Evolutionary conservation across 2,888 invertebrate genomes (phyloP), one percentile per base, ranked within the genome.

Genomic region (Hipparchia semele): DNA sequence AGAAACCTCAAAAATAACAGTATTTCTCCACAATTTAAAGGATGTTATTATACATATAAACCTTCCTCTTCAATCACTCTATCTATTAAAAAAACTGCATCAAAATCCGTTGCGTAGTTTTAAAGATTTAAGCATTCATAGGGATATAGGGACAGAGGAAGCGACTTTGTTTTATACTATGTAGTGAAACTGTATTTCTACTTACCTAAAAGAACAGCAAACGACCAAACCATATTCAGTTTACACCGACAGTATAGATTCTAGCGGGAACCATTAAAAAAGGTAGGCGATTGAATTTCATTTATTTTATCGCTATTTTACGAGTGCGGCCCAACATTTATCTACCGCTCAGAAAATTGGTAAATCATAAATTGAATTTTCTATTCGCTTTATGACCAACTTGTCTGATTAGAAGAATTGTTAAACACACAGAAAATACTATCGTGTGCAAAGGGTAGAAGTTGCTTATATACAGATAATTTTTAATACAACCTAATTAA

Each of bases 311-410:
- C 79, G 79, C 74, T 73, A 39, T 73, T 87, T 87, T 87, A 87
- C 83, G 87, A 83, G 76, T 81, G 73, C 68, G 76, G 79, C 77
- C 80, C 79, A 74, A 75, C 80, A 79, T 84, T 85, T 86, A 86
- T 87, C 83, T 83, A 80, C 75, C 77, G 81, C 80, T 82, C 79
- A 82, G 83, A 84, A 86, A 86, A 86, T 87, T 87, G 85, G 79
- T 83, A 83, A 85, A 83, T 83, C 85, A 83, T 86, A 87, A 86
- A 87, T 85, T 85, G 82, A 78, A 82, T 84, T 83, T 84, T 82
- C 79, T 71, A 56, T 67, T 23, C 71, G 13, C n/a, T 73, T 73
- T 75, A 62, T 59, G 61, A 53, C 46, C 51, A n/a, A 61, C 13
- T 45, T 46, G 60, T 23, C 12, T 4, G 9, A 33, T 54, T 54